phyloP scores from a whole-genome alignment of 1,140 invertebrate genomes.

The Hypothenemus hampei region DNA sequence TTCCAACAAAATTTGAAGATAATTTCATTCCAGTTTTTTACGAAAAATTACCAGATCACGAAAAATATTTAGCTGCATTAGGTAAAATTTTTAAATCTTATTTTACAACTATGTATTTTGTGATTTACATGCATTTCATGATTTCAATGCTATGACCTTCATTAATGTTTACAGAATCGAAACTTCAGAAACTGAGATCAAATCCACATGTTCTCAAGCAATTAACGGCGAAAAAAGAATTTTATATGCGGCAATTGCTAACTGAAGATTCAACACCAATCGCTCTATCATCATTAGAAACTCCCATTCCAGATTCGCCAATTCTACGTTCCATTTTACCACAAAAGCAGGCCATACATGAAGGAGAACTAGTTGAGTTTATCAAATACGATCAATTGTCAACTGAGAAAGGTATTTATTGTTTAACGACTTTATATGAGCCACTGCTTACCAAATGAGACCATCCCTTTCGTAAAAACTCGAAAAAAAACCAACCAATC shows the following conservation, averaged over 20 bases:
- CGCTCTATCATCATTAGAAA: conserved; percentile 42
- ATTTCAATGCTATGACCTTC: too few relatives aligned
- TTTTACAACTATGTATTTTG: too few relatives aligned
- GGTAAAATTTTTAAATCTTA: too few relatives aligned
- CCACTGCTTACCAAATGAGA: too few relatives aligned
- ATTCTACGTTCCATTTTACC: conserved; percentile 47
- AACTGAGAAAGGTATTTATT: conserved; percentile 8
- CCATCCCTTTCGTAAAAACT: too few relatives aligned
- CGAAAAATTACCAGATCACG: conserved; percentile 42
- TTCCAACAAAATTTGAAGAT: conserved; percentile 46
- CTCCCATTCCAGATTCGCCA: conserved; percentile 42
- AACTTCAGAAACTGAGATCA: conserved; percentile 47
- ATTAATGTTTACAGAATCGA: conserved; percentile 47
- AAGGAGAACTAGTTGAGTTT: conserved; percentile 49
- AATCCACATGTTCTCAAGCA: conserved; percentile 48
- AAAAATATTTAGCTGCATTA: conserved; percentile 44
- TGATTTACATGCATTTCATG: too few relatives aligned
- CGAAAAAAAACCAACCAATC: too few relatives aligned
- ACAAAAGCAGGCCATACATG: conserved; percentile 46
- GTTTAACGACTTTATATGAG: too few relatives aligned
- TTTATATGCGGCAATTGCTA: conserved; percentile 47
- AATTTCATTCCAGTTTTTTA: conserved; percentile 43
- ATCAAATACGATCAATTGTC: conserved; percentile 49
- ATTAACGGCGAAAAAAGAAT: conserved; percentile 46
- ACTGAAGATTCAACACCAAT: conserved; percentile 11